Conservation (phyloP, 2,888 invertebrate species). For the Matsumyia berberina region DNA sequence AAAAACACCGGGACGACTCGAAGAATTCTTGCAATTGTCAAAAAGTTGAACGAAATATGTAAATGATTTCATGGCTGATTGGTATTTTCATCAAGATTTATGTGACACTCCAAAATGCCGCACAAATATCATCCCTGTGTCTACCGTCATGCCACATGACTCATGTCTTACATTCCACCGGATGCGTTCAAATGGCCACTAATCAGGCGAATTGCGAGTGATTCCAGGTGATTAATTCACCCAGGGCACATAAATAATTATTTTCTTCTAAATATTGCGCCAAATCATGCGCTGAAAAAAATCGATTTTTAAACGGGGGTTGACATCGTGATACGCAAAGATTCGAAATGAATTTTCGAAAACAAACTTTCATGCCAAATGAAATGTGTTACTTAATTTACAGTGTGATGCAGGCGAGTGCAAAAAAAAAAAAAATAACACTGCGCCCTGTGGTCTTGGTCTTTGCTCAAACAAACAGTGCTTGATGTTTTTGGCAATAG, state of each 20-base stretch:
- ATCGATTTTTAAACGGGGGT: slow-evolving; percentile 22
- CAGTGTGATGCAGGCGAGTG: slow-evolving; percentile 10
- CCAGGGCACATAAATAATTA: slow-evolving; percentile 24
- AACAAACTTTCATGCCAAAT: slow-evolving; percentile 20
- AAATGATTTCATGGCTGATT: neutral
- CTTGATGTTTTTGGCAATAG: slow-evolving; percentile 19
- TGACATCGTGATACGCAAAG: neutral
- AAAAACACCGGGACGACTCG: slow-evolving; percentile 61
- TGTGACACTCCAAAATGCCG: slow-evolving; percentile 68
- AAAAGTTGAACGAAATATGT: neutral
- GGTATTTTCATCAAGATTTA: slow-evolving; percentile 63
- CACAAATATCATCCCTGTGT: slow-evolving; percentile 54
- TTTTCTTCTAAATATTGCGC: slow-evolving; percentile 6
- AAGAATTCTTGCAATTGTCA: neutral
- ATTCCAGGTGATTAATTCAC: slow-evolving; percentile 38
- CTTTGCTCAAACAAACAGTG: slow-evolving; percentile 3
- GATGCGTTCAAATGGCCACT: slow-evolving; percentile 19
- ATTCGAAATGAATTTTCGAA: slow-evolving; percentile 15
- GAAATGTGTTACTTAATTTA: slow-evolving; percentile 21
- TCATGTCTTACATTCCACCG: slow-evolving; percentile 2
- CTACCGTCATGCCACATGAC: slow-evolving; percentile 1
- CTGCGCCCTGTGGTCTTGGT: slow-evolving; percentile 24
- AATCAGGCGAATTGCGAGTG: slow-evolving; percentile 10
- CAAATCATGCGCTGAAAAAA: slow-evolving; percentile 3
- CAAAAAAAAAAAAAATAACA: neutral